Percentiles rank a stretch among this genome's conserved stretches.
These are phyloP conservation scores for Seladonia tumulorum DNA, from an alignment of 2,888 invertebrate species.

Conservation along the genomic window DNA sequence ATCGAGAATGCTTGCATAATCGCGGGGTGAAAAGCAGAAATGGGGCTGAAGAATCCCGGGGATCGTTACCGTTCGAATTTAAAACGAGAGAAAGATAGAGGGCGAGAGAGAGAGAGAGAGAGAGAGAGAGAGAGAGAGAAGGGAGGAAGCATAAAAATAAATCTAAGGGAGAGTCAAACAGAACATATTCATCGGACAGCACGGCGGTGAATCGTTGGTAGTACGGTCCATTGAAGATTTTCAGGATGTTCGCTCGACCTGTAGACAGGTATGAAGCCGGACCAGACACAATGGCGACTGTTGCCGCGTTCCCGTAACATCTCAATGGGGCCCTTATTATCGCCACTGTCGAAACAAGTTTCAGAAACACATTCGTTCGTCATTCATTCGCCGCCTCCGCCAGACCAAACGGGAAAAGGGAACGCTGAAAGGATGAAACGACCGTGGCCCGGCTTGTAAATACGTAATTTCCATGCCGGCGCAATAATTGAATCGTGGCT, in stretches of 20 bases:
- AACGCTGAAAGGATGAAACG: conserved; percentile 46
- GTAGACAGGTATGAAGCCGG: conserved; percentile 69
- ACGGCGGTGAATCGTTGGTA: conserved; percentile 47
- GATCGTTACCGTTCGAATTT: conserved; percentile 37
- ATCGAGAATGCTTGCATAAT: background rate
- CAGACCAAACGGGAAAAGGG: conserved; percentile 24
- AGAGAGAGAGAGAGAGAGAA: background rate
- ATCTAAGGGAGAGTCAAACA: conserved; percentile 43
- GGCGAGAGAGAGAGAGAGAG: background rate
- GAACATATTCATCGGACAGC: conserved; percentile 36
- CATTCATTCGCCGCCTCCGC: conserved; percentile 64
- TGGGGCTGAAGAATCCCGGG: background rate
- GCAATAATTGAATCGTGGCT: conserved; percentile 63
- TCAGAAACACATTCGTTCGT: conserved; percentile 67
- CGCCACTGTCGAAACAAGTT: conserved; percentile 75
- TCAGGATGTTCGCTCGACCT: conserved; percentile 78
- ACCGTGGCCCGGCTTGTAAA: conserved; percentile 46
- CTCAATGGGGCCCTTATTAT: conserved; percentile 76
- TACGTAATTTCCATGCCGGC: conserved; percentile 64
- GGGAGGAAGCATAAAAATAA: conserved; percentile 10
- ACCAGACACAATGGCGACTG: conserved; percentile 72
- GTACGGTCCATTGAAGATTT: conserved; percentile 65
- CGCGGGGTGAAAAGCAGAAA: background rate
- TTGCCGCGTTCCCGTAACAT: conserved; percentile 53
- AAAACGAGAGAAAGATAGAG: background rate